Evolutionary conservation across 2,888 invertebrate genomes (phyloP).

Genomic region (Penaeus monodon): DNA sequence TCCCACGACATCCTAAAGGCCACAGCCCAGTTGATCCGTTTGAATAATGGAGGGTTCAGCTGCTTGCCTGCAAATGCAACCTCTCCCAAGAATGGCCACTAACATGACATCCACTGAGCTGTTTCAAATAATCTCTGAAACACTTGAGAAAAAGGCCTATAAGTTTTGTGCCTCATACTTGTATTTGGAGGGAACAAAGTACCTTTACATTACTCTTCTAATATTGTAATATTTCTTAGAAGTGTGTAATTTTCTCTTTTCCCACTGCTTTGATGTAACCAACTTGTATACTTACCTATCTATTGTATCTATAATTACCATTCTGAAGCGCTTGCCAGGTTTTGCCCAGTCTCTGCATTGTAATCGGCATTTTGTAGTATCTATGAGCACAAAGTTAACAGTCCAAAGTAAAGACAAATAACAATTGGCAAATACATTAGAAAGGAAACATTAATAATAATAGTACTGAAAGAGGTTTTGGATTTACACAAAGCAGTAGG

Average conservation of each 20-base stretch:
- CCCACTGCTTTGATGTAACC: slow-evolving; percentile 62
- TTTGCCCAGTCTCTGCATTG: slow-evolving; percentile 45
- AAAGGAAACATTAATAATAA: slow-evolving; percentile 17
- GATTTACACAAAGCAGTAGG: slow-evolving; percentile 46
- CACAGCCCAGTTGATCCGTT: slow-evolving; percentile 52
- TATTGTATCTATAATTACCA: slow-evolving; percentile 58
- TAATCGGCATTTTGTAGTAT: slow-evolving; percentile 8
- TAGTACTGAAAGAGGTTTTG: slow-evolving; percentile 22
- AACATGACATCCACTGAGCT: slow-evolving; percentile 51
- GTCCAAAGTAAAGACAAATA: slow-evolving; percentile 1
- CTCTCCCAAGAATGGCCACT: slow-evolving; percentile 51
- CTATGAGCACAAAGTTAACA: slow-evolving; percentile 36
- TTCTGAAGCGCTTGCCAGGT: slow-evolving; percentile 61
- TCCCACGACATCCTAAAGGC: slow-evolving; percentile 44
- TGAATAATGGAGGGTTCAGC: slow-evolving; percentile 38
- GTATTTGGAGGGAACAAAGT: slow-evolving; percentile 65
- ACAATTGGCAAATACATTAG: slow-evolving; percentile 4
- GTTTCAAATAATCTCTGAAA: slow-evolving; percentile 58
- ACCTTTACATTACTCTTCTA: slow-evolving; percentile 62
- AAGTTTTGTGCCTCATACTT: slow-evolving; percentile 64
- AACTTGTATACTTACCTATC: slow-evolving; percentile 59
- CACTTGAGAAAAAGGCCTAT: slow-evolving; percentile 65
- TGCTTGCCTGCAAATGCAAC: slow-evolving; percentile 47
- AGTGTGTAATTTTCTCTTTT: slow-evolving; percentile 62
- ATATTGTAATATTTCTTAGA: slow-evolving; percentile 62